These are phyloP conservation scores for Hippocampus zosterae DNA, from an alignment of 2,113 vertebrate species.

Conservation along the genomic window DNA sequence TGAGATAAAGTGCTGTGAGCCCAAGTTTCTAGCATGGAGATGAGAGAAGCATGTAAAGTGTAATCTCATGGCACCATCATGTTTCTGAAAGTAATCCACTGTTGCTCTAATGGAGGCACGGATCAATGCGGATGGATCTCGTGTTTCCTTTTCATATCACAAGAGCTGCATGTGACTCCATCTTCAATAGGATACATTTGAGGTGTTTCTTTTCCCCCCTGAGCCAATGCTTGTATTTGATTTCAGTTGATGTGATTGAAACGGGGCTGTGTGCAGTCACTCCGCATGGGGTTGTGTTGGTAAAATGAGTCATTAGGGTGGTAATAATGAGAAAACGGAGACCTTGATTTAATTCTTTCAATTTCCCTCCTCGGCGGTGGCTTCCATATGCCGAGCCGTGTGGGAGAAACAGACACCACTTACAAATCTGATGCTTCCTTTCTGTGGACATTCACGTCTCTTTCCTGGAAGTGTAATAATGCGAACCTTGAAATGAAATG, in stretches of 20 bases:
- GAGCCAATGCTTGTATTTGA: constrained; percentile 31
- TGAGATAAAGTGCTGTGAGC: neutral
- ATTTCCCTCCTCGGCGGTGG: constrained; percentile 4
- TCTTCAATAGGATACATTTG: constrained; percentile 35
- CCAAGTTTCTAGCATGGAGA: neutral
- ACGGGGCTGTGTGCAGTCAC: constrained; percentile 24
- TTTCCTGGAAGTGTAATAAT: neutral
- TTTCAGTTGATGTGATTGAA: constrained; percentile 52
- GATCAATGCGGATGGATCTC: constrained; percentile 58
- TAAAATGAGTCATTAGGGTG: constrained; percentile 45
- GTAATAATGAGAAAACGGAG: constrained; percentile 30
- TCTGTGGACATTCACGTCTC: constrained; percentile 3
- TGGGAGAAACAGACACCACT: neutral
- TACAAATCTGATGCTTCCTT: constrained; percentile 1
- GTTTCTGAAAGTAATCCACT: constrained; percentile 58
- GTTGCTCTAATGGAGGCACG: constrained; percentile 51
- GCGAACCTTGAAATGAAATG: neutral
- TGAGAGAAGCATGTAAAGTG: constrained; percentile 13
- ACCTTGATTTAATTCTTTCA: constrained; percentile 34
- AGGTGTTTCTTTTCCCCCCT: constrained; percentile 15
- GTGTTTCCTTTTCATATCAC: constrained; percentile 62
- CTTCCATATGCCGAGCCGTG: constrained; percentile 7
- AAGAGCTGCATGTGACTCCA: constrained; percentile 46
- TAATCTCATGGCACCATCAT: constrained; percentile 36
- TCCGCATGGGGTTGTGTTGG: constrained; percentile 16